These are phyloP conservation scores for Chloromyia formosa DNA, from an alignment of 2,888 invertebrate species.

Conservation along the genomic window DNA sequence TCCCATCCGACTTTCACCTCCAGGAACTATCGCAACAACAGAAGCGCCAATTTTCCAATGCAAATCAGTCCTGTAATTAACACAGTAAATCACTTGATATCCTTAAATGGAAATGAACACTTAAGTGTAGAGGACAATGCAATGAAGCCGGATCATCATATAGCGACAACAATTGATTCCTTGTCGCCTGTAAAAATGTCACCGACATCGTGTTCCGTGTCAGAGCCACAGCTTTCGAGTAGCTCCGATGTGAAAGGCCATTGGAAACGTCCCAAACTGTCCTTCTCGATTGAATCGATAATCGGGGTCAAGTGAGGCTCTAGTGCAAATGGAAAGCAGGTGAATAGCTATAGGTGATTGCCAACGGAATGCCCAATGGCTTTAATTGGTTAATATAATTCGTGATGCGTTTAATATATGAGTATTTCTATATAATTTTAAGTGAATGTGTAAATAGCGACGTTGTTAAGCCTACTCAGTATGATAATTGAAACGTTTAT, in stretches of 20 bases:
- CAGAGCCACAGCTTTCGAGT: conserved; percentile 25
- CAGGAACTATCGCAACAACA: not conserved
- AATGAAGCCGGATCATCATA: conserved; percentile 13
- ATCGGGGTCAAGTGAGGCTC: conserved; percentile 68
- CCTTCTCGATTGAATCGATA: conserved; percentile 74
- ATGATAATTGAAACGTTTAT: too few relatives aligned
- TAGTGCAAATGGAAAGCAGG: not conserved
- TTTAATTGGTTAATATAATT: not conserved
- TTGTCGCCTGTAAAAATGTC: not conserved
- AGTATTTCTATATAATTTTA: not conserved
- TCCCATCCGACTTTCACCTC: not conserved
- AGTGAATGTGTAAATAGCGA: not conserved
- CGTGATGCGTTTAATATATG: too few relatives aligned
- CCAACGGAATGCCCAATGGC: not conserved
- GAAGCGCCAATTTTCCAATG: not conserved
- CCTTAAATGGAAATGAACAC: not conserved
- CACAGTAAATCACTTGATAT: conserved; percentile 1
- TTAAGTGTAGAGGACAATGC: conserved; percentile 4
- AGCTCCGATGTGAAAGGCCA: conserved; percentile 32
- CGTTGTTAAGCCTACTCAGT: too few relatives aligned
- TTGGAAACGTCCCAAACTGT: conserved; percentile 57
- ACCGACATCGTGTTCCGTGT: conserved; percentile 27
- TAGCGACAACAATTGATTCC: conserved; percentile 19
- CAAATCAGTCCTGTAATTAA: conserved; percentile 6
- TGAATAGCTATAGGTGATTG: conserved; percentile 2